Evolutionary conservation across 2,888 invertebrate species (phyloP).

Genomic region (Andricus quercusramuli): DNA sequence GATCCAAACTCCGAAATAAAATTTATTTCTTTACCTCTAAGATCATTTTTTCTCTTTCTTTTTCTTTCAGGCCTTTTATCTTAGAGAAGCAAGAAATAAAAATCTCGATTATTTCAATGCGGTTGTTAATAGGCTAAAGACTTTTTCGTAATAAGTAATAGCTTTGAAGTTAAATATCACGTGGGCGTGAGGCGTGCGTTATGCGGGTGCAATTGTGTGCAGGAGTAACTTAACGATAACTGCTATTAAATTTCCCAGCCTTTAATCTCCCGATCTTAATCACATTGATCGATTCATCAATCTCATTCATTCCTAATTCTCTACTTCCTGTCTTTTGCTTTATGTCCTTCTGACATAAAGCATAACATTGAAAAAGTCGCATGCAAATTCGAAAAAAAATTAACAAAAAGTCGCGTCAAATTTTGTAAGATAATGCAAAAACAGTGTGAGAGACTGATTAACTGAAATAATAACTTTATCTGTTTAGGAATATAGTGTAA

Average conservation of each 20-base stretch:
- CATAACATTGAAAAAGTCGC: no score
- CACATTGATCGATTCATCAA: conserved; percentile 28
- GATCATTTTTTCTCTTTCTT: not conserved
- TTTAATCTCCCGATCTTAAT: conserved; percentile 20
- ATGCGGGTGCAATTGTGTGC: conserved; percentile 30
- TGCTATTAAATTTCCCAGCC: conserved; percentile 1
- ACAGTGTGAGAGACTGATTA: no score
- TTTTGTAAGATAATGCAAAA: no score
- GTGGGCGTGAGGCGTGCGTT: conserved; percentile 28
- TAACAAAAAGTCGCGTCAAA: no score
- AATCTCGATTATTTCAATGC: not conserved
- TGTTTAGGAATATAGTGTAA: no score
- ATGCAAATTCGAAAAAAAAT: no score
- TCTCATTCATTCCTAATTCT: not conserved
- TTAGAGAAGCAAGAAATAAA: not conserved
- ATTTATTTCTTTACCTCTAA: not conserved
- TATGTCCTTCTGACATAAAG: no score
- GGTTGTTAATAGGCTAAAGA: not conserved
- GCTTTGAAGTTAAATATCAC: conserved; percentile 8
- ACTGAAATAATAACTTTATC: no score
- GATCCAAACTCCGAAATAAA: no score
- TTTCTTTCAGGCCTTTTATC: not conserved
- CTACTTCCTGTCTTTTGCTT: not conserved
- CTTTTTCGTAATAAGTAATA: conserved; percentile 22
- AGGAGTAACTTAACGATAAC: conserved; percentile 6